Evolutionary conservation across 2,888 invertebrate genomes (phyloP), one percentile per base, ranked within the genome.

Genomic region (Theretra japonica): DNA sequence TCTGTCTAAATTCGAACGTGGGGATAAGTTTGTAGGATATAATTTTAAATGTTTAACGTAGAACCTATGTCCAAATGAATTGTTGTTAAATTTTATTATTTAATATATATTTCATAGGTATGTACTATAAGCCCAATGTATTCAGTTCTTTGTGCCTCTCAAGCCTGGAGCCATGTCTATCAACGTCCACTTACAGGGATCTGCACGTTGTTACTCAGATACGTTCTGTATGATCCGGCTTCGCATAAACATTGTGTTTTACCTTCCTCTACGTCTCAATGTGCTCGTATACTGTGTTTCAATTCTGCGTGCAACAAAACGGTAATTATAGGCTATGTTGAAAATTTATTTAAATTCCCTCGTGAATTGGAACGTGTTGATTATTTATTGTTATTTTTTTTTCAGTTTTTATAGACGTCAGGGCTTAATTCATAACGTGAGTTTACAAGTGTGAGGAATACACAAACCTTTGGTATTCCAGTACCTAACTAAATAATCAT

Each of bases 121-220:
- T 28, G 28, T 28, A 28, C 4, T 3, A 28, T 4, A 2, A 4
- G n/a, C n/a, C n/a, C 23, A 41, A 48, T 6, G 23, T 41, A 11
- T 65, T 65, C 41, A 21, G 19, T 28, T 6, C 6, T 25, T 17
- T 30, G 8, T 25, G 58, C 25, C 19, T 5, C 17, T 25, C n/a
- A 21, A 65, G 65, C 65, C 65, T 7, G 15, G 48, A 65, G 65
- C 23, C 23, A 65, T 23, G 48, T 65, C 65, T 23, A 65, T 65
- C 65, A 65, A 65, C 23, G 65, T 65, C 41, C 65, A 65, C 65
- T 65, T 65, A 65, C 48, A 17, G 7, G 21, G 23, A 48, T 65
- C 65, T 65, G 41, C 65, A 17, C 48, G 65, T 41, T 60, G 60
- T 62, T 65, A n/a, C 53, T n/a, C 8, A 21, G 21, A 33, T 17